Conservation (phyloP, 2,113 vertebrate species). For the Tragelaphus scriptus region DNA sequence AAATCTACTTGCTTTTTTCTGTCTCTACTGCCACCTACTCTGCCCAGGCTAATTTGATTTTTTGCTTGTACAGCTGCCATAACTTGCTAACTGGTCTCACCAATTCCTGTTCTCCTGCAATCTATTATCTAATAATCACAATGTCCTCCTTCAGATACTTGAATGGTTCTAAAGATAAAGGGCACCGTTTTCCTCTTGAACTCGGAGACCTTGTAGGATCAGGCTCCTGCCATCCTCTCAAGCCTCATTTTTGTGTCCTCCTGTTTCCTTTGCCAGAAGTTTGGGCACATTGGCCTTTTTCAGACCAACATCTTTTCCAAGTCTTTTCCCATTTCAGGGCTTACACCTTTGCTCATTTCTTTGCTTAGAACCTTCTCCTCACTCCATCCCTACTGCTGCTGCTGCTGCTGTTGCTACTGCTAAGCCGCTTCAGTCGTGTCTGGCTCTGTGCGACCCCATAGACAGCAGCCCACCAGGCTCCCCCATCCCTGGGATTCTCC, state of each 20-base stretch:
- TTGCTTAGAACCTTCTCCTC: neutral
- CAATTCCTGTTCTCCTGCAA: neutral
- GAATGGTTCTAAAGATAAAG: neutral
- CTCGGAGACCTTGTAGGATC: neutral
- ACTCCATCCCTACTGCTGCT: no score
- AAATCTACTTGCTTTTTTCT: neutral
- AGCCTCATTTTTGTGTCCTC: neutral
- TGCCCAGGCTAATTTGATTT: neutral
- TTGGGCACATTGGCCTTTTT: neutral
- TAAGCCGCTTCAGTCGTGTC: no score
- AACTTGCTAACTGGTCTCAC: neutral
- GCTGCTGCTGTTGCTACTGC: no score
- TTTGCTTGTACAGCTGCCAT: neutral
- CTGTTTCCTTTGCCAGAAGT: neutral
- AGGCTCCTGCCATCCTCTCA: neutral
- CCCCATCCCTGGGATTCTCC: no score
- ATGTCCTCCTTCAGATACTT: neutral
- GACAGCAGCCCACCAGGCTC: no score
- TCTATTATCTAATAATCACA: neutral
- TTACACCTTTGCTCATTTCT: neutral
- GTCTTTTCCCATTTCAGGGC: neutral
- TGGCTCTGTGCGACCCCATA: accelerated
- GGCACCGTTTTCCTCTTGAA: neutral
- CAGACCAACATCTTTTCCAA: neutral
- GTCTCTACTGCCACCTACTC: neutral